Evolutionary conservation across 1,140 invertebrate genomes (phyloP), one percentile per base, ranked within the genome.

Genomic region (Hirudo medicinalis): DNA sequence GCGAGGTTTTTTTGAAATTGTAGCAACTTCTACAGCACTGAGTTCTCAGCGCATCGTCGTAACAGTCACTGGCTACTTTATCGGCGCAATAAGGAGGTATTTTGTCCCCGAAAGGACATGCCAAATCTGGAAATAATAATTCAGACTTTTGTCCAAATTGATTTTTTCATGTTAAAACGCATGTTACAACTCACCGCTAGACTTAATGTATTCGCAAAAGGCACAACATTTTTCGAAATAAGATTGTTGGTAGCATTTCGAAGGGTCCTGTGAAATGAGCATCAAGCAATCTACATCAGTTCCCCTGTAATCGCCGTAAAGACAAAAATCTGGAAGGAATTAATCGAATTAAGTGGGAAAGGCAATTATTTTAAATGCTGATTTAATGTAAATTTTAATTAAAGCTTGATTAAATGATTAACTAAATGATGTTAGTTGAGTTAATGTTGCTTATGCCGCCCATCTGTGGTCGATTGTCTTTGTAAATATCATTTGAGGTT

Each of bases 1-100:
- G 40, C 2, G 43, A 13, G 6, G 57, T 70, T 25, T 22, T 54
- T 32, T 54, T 27, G 49, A 49, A 70, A 25, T 71, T 32, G 54
- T 71, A 57, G 54, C 70, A 71, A 19, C 22, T 60, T 29, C 15
- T 29, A 43, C 70, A 71, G n/a, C 70, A 71, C 22, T 60, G 54
- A 19, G 25, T 27, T 43, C 54, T 29, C 8, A 60, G 3, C 1
- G 22, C 17, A 8, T 40, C 22, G 54, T 71, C 55, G 70, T 71
- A 71, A 53, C 70, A 71, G 29, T 55, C 22, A 15, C 17, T 2
- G 27, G 36, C 20, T 9, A 54, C 9, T 22, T 25, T 53, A 22
- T 32, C 54, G 20, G 19, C 25, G n/a, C 70, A 71, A 27, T 71
- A 71, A 22, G 19, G 17, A 2, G 43, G 53, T 25, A 57, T 29